Evolutionary conservation across 1,140 invertebrate species (phyloP).

Genomic region (Bradysia coprophila): DNA sequence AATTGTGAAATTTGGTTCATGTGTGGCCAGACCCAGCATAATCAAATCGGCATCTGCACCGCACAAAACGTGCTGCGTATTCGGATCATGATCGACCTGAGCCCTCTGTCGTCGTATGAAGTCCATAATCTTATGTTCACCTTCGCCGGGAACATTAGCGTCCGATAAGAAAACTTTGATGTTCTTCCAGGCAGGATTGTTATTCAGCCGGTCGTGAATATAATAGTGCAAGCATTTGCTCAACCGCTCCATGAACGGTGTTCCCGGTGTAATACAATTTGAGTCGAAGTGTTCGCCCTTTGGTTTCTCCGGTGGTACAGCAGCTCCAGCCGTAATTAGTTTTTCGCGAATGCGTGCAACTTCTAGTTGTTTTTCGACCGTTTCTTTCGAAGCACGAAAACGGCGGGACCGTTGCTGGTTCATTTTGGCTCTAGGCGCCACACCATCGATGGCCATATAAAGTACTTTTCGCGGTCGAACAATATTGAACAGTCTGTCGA

Average conservation of each 20-base stretch:
- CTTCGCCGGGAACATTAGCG: constrained; percentile 96
- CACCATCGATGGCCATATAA: constrained; percentile 99
- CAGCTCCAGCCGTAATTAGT: constrained; percentile 31
- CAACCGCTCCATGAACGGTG: constrained; percentile 92
- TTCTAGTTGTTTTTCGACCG: constrained; percentile 74
- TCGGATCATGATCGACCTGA: constrained; percentile 91
- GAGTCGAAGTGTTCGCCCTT: constrained; percentile 93
- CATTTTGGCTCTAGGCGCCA: constrained; percentile 97
- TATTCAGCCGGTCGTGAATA: constrained; percentile 85
- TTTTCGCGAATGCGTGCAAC: constrained; percentile 61
- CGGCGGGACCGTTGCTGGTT: constrained; percentile 92
- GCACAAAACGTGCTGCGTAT: constrained; percentile 93
- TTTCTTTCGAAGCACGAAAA: constrained; percentile 93
- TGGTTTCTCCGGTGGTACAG: constrained; percentile 75
- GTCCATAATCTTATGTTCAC: constrained; percentile 99
- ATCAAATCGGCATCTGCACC: constrained; percentile 99
- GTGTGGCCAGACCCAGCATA: constrained; percentile 94
- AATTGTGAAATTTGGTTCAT: constrained; percentile 97
- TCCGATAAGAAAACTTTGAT: constrained; percentile 95
- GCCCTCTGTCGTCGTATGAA: constrained; percentile 91
- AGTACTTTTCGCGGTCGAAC: constrained; percentile 86
- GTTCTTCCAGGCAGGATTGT: constrained; percentile 85
- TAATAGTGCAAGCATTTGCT: constrained; percentile 93
- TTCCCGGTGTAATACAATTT: constrained; percentile 97
- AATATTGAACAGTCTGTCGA: constrained; percentile 89